Evolutionary conservation across 2,113 vertebrate species (phyloP), one percentile per base, ranked within the genome.

Genomic region (Engystomops pustulosus): DNA sequence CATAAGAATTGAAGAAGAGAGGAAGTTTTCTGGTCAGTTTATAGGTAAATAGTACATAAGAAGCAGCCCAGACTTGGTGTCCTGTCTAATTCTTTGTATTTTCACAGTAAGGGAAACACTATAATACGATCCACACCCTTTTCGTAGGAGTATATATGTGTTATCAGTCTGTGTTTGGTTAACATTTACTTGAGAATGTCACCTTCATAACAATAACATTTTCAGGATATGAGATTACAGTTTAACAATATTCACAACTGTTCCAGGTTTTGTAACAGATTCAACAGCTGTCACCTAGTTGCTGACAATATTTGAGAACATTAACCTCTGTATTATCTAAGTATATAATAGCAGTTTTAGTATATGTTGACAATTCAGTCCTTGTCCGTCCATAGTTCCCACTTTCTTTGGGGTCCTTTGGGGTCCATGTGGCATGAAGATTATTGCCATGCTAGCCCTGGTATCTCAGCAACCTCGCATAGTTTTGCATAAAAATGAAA

Each of bases 1-100:
- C 86, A 87, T 83, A 34, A 25, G 27, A 81, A 71, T 14, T 44
- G 18, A 55, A 55, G 34, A 71, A 55, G 38, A 81, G 30, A 45
- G 38, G 55, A 3, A 25, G 53, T 0, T 34, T 79, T 67, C 62
- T 27, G 9, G 75, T 36, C n/a, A 23, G 32, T 7, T 38, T 15
- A 23, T 55, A 58, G 12, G 10, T 77, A 38, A 34, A 36, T 12
- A 23, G 12, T 60, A 78, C 18, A 4, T 14, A 20, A 77, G 49
- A 77, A 30, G n/a, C 30, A 12, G 23, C 41, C 27, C 38, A 45
- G 18, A 60, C 36, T 51, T 1, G n/a, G 38, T 44, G 45, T 53
- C 27, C 8, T 58, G 51, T 25, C 4, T 38, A 58, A 77, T 17
- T n/a, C 20, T 6, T 32, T 32, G 0, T 34, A 6, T 8, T 47